Evolutionary conservation across 2,888 invertebrate species (phyloP).

Genomic region (Bombyx huttoni): DNA sequence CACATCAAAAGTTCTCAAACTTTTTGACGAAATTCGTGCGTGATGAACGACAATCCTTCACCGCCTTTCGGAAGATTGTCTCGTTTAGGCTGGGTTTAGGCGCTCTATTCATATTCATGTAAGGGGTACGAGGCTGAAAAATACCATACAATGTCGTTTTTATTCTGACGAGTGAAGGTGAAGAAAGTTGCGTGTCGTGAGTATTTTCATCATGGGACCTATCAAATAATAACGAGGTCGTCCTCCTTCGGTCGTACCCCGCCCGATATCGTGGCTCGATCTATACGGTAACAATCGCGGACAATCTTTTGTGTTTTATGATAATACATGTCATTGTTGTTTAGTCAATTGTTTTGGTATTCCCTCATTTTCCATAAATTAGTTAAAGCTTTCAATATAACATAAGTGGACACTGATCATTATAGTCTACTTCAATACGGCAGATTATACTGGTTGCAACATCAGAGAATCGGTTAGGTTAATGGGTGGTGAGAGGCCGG

Average conservation of each 20-base stretch:
- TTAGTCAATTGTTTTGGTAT: conserved; percentile 36
- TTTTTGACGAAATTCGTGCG: conserved; percentile 47
- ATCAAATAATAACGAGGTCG: conserved; percentile 66
- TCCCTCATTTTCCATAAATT: conserved; percentile 24
- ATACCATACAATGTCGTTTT: conserved; percentile 57
- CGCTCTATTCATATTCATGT: conserved; percentile 56
- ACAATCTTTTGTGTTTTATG: conserved; percentile 54
- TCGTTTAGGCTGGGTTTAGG: conserved; percentile 35
- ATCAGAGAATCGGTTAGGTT: conserved; percentile 34
- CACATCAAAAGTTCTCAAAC: conserved; percentile 11
- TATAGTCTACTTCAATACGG: conserved; percentile 11
- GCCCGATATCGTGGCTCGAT: conserved; percentile 45
- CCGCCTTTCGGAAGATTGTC: conserved; percentile 49
- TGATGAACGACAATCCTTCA: conserved; percentile 59
- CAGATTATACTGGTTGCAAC: conserved; percentile 27
- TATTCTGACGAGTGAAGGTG: conserved; percentile 60
- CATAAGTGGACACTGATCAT: conserved; percentile 14
- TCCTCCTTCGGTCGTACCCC: conserved; percentile 40
- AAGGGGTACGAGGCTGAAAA: conserved; percentile 38
- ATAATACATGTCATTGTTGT: conserved; percentile 44
- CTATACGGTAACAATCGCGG: conserved; percentile 47
- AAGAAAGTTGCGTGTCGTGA: conserved; percentile 61
- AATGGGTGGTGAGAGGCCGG: conserved; percentile 35
- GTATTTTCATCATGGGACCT: conserved; percentile 63
- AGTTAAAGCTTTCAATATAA: conserved; percentile 13